Base-by-base conservation (phyloP, 1,140 invertebrate species). In the Pectinophora gossypiella region DNA sequence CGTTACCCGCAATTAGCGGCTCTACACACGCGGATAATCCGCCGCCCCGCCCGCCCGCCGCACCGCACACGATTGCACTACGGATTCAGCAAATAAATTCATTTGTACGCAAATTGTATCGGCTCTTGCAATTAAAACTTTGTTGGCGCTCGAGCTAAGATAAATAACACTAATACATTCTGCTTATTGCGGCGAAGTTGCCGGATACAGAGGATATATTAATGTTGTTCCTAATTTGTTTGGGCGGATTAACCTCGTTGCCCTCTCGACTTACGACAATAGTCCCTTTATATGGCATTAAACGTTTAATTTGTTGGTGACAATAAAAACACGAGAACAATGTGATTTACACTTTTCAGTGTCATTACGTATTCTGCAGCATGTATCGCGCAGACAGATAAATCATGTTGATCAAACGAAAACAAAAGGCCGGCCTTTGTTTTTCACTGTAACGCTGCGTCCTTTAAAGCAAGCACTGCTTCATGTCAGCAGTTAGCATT, bases 121-220 rank as follows among this genome's bases (percentile, higher is more conserved):
- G 83, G 83, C 81, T 76, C 77, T 83, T 75, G 83, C 81, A 87
- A 87, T 87, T 85, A 87, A 87, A 87, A 87, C 81, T 87, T 87
- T 87, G 80, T 71, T 85, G 74, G 75, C 76, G 78, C 78, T 76
- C 73, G 64, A 74, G 77, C 72, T 77, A 85, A 86, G 81, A 87
- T 87, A 85, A 87, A 87, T 87, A 87, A 84, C 81, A 77, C 77
- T 84, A 87, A 85, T 87, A 87, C 78, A 86, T 86, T 86, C 71
- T 82, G 79, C 76, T 86, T 86, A 86, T 87, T 86, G 75, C 71
- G 73, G 71, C 56, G 63, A 83, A 84, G 68, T 86, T 85, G 71
- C 61, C 69, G 74, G 73, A 76, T 82, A 78, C 73, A 72, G 68
- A 72, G 79, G 72, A 82, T 82, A 81, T 87, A 87, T 83, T 83